Evolutionary conservation across 2,888 invertebrate genomes (phyloP).

Genomic region (Sialis lutaria): DNA sequence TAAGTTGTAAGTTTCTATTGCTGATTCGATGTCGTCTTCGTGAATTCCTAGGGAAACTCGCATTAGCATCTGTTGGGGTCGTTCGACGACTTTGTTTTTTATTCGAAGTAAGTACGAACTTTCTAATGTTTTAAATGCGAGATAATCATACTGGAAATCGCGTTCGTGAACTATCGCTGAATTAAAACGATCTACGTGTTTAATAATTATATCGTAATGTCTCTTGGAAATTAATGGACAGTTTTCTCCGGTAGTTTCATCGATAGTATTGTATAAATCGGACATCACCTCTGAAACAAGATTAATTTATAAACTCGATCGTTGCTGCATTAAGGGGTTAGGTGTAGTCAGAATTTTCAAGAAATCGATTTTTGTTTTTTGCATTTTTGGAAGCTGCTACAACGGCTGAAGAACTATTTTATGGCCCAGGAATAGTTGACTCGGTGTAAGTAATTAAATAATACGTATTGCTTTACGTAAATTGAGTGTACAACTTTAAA

Average conservation of each 20-base stretch:
- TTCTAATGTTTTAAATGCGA: conserved; percentile 39
- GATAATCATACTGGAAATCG: conserved; percentile 41
- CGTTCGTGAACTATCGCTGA: conserved; percentile 52
- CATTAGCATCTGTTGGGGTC: conserved; percentile 48
- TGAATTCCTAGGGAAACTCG: conserved; percentile 43
- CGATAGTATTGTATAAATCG: conserved; percentile 54
- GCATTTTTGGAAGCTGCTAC: too few relatives aligned
- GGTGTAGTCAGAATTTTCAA: too few relatives aligned
- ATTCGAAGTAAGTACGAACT: conserved; percentile 38
- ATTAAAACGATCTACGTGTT: conserved; percentile 65
- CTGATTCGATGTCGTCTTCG: conserved; percentile 34
- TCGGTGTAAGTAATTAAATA: too few relatives aligned
- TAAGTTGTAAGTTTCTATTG: conserved; percentile 44
- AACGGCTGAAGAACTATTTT: too few relatives aligned
- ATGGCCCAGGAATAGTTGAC: too few relatives aligned
- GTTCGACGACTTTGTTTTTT: conserved; percentile 33
- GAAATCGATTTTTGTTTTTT: too few relatives aligned
- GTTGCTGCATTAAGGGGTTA: background rate
- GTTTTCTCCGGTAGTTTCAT: conserved; percentile 43
- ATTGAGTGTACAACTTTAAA: too few relatives aligned
- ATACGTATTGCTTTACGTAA: too few relatives aligned
- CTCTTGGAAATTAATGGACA: conserved; percentile 69
- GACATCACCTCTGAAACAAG: conserved; percentile 33
- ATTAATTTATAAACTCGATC: background rate
- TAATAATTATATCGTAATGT: conserved; percentile 55